Conservation (phyloP, 2,113 vertebrate genomes). For the Tachycineta bicolor region DNA sequence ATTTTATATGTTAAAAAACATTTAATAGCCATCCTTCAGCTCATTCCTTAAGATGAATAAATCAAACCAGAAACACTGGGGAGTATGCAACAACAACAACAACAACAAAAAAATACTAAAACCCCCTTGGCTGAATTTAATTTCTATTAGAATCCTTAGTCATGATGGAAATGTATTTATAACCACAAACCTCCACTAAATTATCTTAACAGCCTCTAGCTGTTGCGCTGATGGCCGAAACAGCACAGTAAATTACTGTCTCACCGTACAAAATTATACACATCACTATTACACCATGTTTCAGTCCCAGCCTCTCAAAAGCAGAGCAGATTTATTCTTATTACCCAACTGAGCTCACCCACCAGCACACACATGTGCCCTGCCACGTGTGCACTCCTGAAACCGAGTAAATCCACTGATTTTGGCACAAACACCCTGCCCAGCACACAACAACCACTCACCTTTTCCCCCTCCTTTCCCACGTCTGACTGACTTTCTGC, state of each 20-base stretch:
- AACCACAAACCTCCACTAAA: conserved; percentile 48
- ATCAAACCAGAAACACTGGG: conserved; percentile 37
- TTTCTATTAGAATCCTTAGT: conserved; percentile 47
- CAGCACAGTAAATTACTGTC: conserved; percentile 8
- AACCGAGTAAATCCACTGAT: not conserved
- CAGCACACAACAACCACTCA: not conserved
- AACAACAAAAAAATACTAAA: not conserved
- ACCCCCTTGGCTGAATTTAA: not conserved
- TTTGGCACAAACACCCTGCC: not conserved
- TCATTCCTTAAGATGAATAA: conserved; percentile 9
- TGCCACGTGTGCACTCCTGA: accelerated
- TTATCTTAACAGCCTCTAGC: conserved; percentile 47
- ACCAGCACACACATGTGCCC: not conserved
- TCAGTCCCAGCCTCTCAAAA: not conserved
- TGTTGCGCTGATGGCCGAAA: conserved; percentile 14
- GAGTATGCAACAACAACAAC: not conserved
- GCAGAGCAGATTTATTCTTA: not conserved
- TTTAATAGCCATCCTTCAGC: not conserved
- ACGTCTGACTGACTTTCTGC: not conserved
- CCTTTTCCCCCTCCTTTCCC: conserved; percentile 16
- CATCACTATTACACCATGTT: not conserved
- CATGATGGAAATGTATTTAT: conserved; percentile 62
- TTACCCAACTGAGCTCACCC: not conserved
- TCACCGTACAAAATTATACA: not conserved
- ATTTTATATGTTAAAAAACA: not conserved